Evolutionary conservation across 2,797 vertebrate species (phyloP), one percentile per base, ranked within the genome.

Genomic region (Triplophysa bombifrons): DNA sequence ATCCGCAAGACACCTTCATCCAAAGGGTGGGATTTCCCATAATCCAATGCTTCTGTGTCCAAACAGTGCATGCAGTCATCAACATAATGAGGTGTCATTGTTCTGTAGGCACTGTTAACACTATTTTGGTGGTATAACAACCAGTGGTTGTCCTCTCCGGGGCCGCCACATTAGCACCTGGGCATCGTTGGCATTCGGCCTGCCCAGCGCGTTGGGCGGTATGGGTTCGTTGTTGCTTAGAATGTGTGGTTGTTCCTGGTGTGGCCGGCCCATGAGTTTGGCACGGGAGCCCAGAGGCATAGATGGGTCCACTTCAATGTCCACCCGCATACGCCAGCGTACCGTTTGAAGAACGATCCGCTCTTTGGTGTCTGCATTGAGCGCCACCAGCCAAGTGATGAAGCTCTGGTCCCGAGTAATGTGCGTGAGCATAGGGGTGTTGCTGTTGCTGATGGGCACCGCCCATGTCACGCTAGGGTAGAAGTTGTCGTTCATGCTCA

Each of bases 401-500:
- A 99, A 99, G 89, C 98, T 99, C 93, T 99, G 98, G 93, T 99
- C 98, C 86, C 98, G 92, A 84, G 96, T 98, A 92, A 99, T 98
- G 88, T 97, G 96, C 16, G 97, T 98, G 87, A 99, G 93, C 93
- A 98, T 94, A 0, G 98, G 96, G 2, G 96, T 95, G 6, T 98
- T 98, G 86, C 96, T 99, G 94, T 99, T 97, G 80, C 97, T 99
- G 91, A 99, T 96, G 1, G 98, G 98, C 34, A 65, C 63, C 5
- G 63, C 63, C 63, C 63, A 65, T n/a, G 63, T 65, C 63, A 65
- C 63, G 19, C 98, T 99, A 80, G 98, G 98, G 89, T 99, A 99
- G 90, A 99, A 99, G 89, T 99, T 99, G 93, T 99, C 98, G 1
- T 99, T 99, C 98, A 99, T 99, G 93, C 97, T 96, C 92, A 99